phyloP scores from a whole-genome alignment of 2,888 invertebrate species.

The Acleris cristana region DNA sequence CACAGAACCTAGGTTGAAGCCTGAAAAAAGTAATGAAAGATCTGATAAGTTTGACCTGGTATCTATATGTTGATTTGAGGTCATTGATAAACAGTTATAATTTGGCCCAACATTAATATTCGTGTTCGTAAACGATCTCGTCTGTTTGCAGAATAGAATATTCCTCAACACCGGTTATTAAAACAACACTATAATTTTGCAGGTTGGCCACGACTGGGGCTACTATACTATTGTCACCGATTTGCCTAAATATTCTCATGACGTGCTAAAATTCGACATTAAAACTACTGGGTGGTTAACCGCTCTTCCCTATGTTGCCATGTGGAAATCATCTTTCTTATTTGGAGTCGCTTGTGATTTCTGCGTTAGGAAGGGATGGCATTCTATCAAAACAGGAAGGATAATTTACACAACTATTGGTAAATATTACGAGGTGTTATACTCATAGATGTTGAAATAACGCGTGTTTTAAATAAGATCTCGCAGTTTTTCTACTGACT shows the following conservation, averaged over 20 bases:
- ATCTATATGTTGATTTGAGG: too few relatives aligned
- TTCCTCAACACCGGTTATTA: too few relatives aligned
- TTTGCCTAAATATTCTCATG: conserved; percentile 82
- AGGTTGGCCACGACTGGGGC: conserved; percentile 84
- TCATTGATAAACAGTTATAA: too few relatives aligned
- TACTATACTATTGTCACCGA: conserved; percentile 84
- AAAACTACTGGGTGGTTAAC: conserved; percentile 78
- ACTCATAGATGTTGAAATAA: too few relatives aligned
- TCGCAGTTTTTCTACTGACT: too few relatives aligned
- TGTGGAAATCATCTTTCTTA: conserved; percentile 77
- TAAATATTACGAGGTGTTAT: conserved; percentile 39
- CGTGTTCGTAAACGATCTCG: too few relatives aligned
- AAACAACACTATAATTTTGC: conserved; percentile 36
- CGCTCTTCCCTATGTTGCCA: conserved; percentile 81
- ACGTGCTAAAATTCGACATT: conserved; percentile 80
- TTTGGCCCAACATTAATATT: too few relatives aligned
- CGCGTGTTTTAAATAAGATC: too few relatives aligned
- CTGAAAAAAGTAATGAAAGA: too few relatives aligned
- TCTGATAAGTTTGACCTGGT: too few relatives aligned
- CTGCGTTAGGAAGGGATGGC: conserved; percentile 36
- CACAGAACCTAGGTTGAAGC: too few relatives aligned
- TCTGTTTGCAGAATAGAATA: too few relatives aligned
- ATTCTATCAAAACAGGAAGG: conserved; percentile 57
- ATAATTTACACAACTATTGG: conserved; percentile 69
- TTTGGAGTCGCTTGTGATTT: conserved; percentile 56